These are phyloP conservation scores for Cyclina sinensis DNA, from an alignment of 1,140 invertebrate genomes.

Conservation along the genomic window DNA sequence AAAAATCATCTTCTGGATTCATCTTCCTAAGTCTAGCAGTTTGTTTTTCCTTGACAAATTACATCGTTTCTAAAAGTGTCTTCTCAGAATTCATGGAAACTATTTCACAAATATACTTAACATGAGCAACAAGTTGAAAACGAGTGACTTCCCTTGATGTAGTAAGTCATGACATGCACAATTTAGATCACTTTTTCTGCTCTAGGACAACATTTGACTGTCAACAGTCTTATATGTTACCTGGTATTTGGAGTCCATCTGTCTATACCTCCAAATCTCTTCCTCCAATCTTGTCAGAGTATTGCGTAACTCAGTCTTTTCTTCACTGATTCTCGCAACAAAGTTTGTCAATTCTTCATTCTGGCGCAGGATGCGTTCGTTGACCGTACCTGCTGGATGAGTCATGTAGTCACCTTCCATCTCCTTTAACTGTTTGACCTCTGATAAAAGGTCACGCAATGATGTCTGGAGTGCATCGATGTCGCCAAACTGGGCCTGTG, in stretches of 20 bases:
- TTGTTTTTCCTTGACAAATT: too few relatives aligned
- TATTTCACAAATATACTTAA: too few relatives aligned
- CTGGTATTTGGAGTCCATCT: conserved; percentile 70
- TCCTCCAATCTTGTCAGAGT: conserved; percentile 78
- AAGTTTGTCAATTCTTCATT: conserved; percentile 80
- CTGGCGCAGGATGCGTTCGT: conserved; percentile 78
- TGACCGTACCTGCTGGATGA: conserved; percentile 66
- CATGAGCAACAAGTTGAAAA: too few relatives aligned
- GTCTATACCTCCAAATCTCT: conserved; percentile 76
- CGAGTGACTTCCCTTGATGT: too few relatives aligned
- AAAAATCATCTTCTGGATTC: background rate
- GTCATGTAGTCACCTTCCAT: conserved; percentile 58
- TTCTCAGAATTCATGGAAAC: too few relatives aligned
- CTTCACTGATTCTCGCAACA: conserved; percentile 78
- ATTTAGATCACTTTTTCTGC: too few relatives aligned
- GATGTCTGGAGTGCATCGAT: conserved; percentile 64
- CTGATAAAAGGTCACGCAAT: conserved; percentile 74
- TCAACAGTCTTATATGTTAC: conserved; percentile 31
- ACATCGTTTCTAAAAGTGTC: too few relatives aligned
- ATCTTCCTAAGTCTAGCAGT: too few relatives aligned
- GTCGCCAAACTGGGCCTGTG: background rate
- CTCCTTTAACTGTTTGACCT: conserved; percentile 76
- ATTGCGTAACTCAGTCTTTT: conserved; percentile 81
- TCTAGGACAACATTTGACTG: too few relatives aligned
- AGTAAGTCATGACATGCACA: too few relatives aligned